These are phyloP conservation scores for Leptoclinus maculatus DNA, from an alignment of 2,797 vertebrate genomes.

Conservation along the genomic window DNA sequence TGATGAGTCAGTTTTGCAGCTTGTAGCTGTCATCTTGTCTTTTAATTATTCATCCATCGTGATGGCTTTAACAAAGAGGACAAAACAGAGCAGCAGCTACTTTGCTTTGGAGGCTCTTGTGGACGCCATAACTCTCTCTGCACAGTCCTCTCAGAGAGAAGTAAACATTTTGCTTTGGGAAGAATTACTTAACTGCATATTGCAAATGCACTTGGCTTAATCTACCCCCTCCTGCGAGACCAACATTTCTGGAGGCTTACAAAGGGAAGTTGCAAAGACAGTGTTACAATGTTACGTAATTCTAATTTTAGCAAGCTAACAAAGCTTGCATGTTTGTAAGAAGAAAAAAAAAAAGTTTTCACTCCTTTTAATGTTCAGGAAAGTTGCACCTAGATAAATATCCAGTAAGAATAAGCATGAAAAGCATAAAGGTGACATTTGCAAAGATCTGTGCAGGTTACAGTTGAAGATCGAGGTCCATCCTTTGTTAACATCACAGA, in stretches of 20 bases:
- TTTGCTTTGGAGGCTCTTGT: neutral
- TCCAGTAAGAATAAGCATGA: neutral
- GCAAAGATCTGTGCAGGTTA: neutral
- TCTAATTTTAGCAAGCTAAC: slow-evolving; percentile 15
- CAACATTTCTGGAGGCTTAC: slow-evolving; percentile 23
- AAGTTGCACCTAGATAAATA: neutral
- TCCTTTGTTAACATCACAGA: neutral
- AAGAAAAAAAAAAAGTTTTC: neutral
- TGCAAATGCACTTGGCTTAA: slow-evolving; percentile 10
- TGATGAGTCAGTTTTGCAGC: slow-evolving; percentile 7
- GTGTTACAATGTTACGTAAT: slow-evolving; percentile 12
- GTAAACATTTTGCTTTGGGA: slow-evolving; percentile 11
- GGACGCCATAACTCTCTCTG: neutral
- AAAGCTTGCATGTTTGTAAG: slow-evolving; percentile 2
- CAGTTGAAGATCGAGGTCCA: neutral
- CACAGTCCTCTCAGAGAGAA: slow-evolving; percentile 11
- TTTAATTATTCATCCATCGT: neutral
- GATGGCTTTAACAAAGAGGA: neutral
- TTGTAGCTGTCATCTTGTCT: neutral
- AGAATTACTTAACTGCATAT: slow-evolving; percentile 27
- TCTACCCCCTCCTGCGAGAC: slow-evolving; percentile 24
- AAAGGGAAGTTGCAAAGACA: slow-evolving; percentile 18
- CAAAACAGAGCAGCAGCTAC: neutral
- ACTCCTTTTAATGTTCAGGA: neutral
- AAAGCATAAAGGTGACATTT: slow-evolving; percentile 23